Conservation (phyloP, 2,113 vertebrate species). For the Psittacula cyanocephala region DNA sequence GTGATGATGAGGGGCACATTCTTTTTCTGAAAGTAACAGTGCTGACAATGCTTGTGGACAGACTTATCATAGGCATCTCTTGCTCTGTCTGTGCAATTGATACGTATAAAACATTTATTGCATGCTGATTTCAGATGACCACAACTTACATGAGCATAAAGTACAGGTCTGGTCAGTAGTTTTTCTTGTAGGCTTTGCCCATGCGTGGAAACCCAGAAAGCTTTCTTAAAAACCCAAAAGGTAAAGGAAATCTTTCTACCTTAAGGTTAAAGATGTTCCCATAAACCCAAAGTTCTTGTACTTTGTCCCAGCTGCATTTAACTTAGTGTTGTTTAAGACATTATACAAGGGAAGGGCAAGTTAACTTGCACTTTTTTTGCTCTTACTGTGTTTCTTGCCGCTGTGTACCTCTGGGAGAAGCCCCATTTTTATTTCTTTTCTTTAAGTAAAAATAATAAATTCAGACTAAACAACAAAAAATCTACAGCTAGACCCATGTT, state of each 20-base stretch:
- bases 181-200: neutral
- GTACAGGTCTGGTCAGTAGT: neutral
- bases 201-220: neutral
- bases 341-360: neutral
- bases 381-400: neutral
- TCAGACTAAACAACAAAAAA: neutral
- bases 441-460: constrained; percentile 14
- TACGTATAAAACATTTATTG: neutral
- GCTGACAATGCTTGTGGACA: neutral
- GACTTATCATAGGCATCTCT: neutral
- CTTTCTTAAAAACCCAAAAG: neutral
- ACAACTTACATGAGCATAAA: neutral
- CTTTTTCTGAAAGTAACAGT: neutral
- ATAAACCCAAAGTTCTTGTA: neutral
- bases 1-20: neutral
- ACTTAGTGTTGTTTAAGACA: neutral
- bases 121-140: neutral
- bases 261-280: neutral
- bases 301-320: neutral
- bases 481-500: neutral
- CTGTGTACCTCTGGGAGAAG: neutral
- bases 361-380: neutral
- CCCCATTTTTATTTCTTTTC: neutral
- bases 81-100: neutral
- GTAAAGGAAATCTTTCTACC: neutral